Base-by-base conservation (phyloP, 2,888 invertebrate species). In the Myathropa florea region DNA sequence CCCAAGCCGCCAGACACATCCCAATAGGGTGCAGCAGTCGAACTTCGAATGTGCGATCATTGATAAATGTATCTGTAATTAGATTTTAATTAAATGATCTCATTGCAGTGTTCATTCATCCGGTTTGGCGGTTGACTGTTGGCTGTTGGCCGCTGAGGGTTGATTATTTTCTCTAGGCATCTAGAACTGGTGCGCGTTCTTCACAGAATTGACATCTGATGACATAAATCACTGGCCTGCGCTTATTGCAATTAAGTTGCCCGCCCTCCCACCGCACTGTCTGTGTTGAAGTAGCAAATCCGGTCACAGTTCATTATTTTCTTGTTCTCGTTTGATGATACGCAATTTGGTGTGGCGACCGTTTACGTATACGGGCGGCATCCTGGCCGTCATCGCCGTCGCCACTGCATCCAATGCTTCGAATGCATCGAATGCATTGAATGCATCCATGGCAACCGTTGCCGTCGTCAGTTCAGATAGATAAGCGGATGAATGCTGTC, bases 81-180 rank as follows among this genome's bases (percentile, higher is more conserved):
- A 83, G 89, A 89, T 89, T 89, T 89, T 89, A 89, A 89, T 88
- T 89, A 89, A 89, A 89, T 88, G 89, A 89, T 88, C 89, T 89
- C 89, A 89, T 89, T 89, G 88, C 88, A 57, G 64, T 78, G 83
- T 79, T 85, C 87, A 84, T 89, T 88, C 82, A 77, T 84, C 84
- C 85, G 65, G 36, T 55, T 65, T 79, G 78, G 77, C 33, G 70
- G 72, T 82, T 80, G 73, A 81, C 68, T 14, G n/a, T n/a, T 18
- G 18, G 46, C 46, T 7, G 46, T 9, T 46, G 18, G 18, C 46
- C 46, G 18, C 6, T 46, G 46, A 46, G 1, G 46, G 18, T 7
- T 46, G 46, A 46, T 46, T 84, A 81, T 83, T 77, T 78, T 75
- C 65, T 55, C 73, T 60, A 72, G 61, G 53, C 77, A 63, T 55